Base-by-base conservation (phyloP, 1,140 invertebrate species). In the Oryctes rhinoceros region DNA sequence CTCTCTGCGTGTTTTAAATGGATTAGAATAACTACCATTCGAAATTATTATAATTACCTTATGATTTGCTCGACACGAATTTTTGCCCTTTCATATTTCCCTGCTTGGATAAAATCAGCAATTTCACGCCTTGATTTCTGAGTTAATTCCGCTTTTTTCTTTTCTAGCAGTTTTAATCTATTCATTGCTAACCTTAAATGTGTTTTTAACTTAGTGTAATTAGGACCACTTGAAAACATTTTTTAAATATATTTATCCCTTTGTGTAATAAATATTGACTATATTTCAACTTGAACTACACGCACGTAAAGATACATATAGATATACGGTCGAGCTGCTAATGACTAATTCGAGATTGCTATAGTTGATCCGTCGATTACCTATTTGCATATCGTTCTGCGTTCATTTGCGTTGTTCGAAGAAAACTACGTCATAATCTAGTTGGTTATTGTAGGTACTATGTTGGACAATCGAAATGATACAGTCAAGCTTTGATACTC, bases 1-100 rank as follows among this genome's bases (percentile, higher is more conserved):
- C 90, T 99, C 98, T 35, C 98, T 92, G 81, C 37, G 89, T 75
- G 79, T 39, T 77, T 77, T 30, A 78, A 0, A 18, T 18, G 13
- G 15, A 59, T 59, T 59, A 37, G n/a, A 80, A 49, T 49, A n/a
- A n/a, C 11, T 11, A 47, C 35, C 49, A 1, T 39, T 15, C n/a
- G 13, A 9, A 77, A 77, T 48, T 47, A 48, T 47, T 77, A 47
- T 37, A 44, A 77, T 84, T 86, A 92, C 92, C 92, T 90, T 79
- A 99, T 99, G 75, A 99, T 99, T 81, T 99, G 96, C 88, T 99
- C 98, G 0, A 99, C 98, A 49, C 98, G 90, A 81, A 99, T 99
- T 88, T 97, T 96, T 0, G 98, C 98, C 81, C 95, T 90, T 89
- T 99, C 97, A 85, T 92, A 91, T 91, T 99, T 99, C 62, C 95